Evolutionary conservation across 2,888 invertebrate species (phyloP), one percentile per base, ranked within the genome.

Genomic region (Tenthredo mesomela): DNA sequence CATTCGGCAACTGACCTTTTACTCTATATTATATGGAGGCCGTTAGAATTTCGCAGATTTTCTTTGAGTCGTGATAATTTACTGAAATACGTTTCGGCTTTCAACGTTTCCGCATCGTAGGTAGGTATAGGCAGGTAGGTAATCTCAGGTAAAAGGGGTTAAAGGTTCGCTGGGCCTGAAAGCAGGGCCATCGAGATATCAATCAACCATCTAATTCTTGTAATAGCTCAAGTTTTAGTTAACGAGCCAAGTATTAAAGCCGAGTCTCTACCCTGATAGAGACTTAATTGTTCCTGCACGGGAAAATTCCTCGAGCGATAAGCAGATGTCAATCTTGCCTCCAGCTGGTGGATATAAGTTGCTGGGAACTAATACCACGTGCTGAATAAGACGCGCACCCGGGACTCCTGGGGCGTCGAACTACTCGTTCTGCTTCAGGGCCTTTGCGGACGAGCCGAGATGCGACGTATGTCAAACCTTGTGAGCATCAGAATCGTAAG

Each of bases 381-480:
- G 85, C 84, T 78, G 85, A 87, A 33, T 12, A 29, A 80, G 33
- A 40, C 61, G 37, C n/a, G 40, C 33, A 9, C 40, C 40, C 61
- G 25, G 40, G 58, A 40, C 61, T 40, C 80, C 80, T 65, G 29
- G 87, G 86, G 85, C 21, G 43, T 37, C 70, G 87, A 85, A 85
- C 86, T 85, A 87, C 89, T 88, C 87, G 88, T 90, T 90, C 87
- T 89, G 90, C 89, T 89, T 67, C 87, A 87, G 86, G 88, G 88
- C 89, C 89, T 90, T 88, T 85, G 87, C 88, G 89, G 90, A 90
- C 90, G 88, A 89, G 89, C 87, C 86, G 86, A 87, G 88, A 88
- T 87, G 87, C 88, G 88, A 88, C 88, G 88, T 89, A 89, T 89
- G 90, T 91, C 90, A 91, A 90, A 91, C 87, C 89, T 87, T 84